Percentiles rank a stretch among this genome's conserved stretches.
Conservation (phyloP, 2,113 vertebrate genomes). For the Fregata magnificens region DNA sequence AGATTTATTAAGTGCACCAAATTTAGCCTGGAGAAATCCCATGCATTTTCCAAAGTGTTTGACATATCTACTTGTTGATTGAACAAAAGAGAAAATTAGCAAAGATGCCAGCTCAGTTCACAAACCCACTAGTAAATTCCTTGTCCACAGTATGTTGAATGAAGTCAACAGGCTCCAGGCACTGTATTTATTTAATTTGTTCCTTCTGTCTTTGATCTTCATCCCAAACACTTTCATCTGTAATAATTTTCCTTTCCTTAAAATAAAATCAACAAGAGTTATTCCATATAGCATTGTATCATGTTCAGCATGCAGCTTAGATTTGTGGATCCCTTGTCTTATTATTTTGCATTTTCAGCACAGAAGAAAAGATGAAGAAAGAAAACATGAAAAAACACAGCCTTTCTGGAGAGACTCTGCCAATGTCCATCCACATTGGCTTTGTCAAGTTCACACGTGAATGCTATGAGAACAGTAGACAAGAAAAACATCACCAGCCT, state of each 20-base stretch:
- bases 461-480: neutral
- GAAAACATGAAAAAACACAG: neutral
- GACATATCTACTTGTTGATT: neutral
- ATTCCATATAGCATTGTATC: neutral
- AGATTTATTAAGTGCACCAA: neutral
- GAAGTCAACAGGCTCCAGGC: neutral
- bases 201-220: neutral
- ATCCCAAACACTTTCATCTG: neutral
- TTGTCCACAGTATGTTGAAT: neutral
- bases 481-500: neutral
- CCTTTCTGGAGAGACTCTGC: neutral
- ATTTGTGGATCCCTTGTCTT: neutral
- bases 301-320: neutral
- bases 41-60: neutral
- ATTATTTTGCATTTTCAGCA: neutral
- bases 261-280: neutral
- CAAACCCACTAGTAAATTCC: neutral
- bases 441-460: neutral
- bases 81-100: neutral
- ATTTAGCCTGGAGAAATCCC: neutral
- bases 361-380: neutral
- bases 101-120: neutral
- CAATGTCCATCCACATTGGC: neutral
- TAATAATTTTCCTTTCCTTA: neutral
- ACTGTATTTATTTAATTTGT: neutral